These are phyloP conservation scores for Pangasianodon gigas DNA, from an alignment of 2,113 vertebrate species.

Conservation along the genomic window DNA sequence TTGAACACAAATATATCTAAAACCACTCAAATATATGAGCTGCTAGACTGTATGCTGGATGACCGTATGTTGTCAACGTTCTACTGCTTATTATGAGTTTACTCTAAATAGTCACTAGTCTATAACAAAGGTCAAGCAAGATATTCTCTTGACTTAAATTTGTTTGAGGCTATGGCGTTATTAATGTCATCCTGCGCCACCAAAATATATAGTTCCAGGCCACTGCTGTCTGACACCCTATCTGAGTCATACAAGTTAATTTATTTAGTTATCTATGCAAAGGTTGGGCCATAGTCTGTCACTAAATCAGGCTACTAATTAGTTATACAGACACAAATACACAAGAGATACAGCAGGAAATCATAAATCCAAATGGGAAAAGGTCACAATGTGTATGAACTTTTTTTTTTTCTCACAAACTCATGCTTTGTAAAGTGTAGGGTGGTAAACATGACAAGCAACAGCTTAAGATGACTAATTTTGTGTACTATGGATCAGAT, in stretches of 20 bases:
- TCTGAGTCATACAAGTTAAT: not conserved
- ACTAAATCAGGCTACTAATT: not conserved
- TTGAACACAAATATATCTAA: too few species aligned
- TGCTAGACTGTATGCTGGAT: too few species aligned
- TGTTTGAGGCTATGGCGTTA: not conserved
- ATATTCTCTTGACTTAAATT: not conserved
- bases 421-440: not conserved
- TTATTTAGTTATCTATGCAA: not conserved
- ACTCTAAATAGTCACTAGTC: not conserved
- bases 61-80: too few species aligned
- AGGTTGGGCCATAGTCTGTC: slow-evolving; percentile 21
- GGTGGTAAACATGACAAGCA: not conserved
- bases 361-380: not conserved
- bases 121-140: not conserved
- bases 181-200: not conserved
- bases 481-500: not conserved
- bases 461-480: not conserved
- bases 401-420: not conserved
- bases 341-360: not conserved
- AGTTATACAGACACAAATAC: not conserved
- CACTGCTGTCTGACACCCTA: not conserved
- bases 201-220: too few species aligned
- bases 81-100: not conserved
- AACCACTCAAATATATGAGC: too few species aligned
- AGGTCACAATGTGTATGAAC: not conserved